Conservation (phyloP, 2,888 invertebrate genomes). For the Platycnemis pennipes region DNA sequence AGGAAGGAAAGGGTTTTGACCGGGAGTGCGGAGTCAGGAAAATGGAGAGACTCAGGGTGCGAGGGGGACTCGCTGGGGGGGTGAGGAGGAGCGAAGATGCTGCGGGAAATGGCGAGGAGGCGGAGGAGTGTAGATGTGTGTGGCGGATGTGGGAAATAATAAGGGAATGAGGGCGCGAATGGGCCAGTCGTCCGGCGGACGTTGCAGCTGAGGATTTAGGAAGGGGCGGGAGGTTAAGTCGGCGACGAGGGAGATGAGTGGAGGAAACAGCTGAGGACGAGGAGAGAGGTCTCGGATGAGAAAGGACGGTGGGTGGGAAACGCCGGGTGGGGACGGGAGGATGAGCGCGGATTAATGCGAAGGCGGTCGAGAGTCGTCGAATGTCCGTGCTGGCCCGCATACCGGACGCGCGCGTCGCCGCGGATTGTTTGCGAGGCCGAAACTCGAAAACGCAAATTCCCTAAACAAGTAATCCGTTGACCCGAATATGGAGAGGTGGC, state of each 20-base stretch:
- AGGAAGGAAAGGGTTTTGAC: not conserved
- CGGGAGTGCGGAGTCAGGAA: slow-evolving; percentile 24
- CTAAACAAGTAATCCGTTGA: slow-evolving; percentile 14
- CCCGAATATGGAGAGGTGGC: slow-evolving; percentile 5
- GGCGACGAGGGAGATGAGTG: not conserved
- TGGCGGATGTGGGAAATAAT: slow-evolving; percentile 20
- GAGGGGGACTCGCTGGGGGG: not conserved
- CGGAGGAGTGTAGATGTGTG: not conserved
- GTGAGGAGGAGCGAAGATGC: not conserved
- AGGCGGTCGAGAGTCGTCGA: not conserved
- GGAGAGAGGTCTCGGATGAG: no score
- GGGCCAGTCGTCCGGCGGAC: not conserved
- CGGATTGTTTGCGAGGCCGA: not conserved
- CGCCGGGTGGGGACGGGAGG: not conserved
- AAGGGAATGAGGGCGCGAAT: not conserved
- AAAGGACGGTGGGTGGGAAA: not conserved
- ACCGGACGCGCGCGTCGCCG: not conserved
- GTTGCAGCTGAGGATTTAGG: not conserved
- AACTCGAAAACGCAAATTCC: not conserved
- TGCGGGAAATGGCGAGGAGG: not conserved
- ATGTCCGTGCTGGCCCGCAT: not conserved
- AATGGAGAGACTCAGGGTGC: not conserved
- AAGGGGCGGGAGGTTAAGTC: not conserved
- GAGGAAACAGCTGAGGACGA: not conserved
- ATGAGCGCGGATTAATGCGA: not conserved